Conservation (phyloP, 1,140 invertebrate species). For the Eueides isabella region DNA sequence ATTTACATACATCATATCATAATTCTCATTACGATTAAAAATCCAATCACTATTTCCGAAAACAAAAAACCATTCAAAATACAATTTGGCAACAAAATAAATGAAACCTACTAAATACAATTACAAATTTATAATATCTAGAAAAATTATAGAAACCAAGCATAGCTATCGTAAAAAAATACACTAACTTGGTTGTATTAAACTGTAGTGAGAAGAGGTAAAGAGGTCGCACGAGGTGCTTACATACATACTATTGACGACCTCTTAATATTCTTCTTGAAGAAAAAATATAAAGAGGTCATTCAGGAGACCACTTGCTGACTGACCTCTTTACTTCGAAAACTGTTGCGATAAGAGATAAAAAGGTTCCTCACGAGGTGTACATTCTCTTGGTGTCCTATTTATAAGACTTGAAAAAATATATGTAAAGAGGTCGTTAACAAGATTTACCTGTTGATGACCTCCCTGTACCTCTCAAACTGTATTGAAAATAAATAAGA, state of each 20-base stretch:
- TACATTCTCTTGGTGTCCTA: constrained; percentile 90
- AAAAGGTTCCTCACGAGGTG: constrained; percentile 87
- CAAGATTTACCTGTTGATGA: too few relatives aligned
- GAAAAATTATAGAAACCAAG: too few relatives aligned
- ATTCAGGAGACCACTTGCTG: constrained; percentile 92
- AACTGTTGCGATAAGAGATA: too few relatives aligned
- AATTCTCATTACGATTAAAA: not conserved
- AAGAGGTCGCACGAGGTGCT: too few relatives aligned
- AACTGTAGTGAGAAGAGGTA: too few relatives aligned
- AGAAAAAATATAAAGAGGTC: not conserved
- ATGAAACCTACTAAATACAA: not conserved
- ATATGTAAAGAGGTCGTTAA: too few relatives aligned
- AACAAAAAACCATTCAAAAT: not conserved
- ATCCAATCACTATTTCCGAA: not conserved
- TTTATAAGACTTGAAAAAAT: too few relatives aligned
- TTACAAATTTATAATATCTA: not conserved
- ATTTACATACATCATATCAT: not conserved
- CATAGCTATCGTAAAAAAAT: too few relatives aligned
- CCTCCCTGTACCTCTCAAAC: constrained; percentile 22
- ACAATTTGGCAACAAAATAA: constrained; percentile 2
- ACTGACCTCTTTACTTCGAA: not conserved
- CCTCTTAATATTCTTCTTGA: too few relatives aligned
- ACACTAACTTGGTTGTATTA: too few relatives aligned
- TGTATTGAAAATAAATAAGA: constrained; percentile 84
- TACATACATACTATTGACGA: too few relatives aligned